Evolutionary conservation across 2,888 invertebrate species (phyloP).

Genomic region (Isoperla grammatica): DNA sequence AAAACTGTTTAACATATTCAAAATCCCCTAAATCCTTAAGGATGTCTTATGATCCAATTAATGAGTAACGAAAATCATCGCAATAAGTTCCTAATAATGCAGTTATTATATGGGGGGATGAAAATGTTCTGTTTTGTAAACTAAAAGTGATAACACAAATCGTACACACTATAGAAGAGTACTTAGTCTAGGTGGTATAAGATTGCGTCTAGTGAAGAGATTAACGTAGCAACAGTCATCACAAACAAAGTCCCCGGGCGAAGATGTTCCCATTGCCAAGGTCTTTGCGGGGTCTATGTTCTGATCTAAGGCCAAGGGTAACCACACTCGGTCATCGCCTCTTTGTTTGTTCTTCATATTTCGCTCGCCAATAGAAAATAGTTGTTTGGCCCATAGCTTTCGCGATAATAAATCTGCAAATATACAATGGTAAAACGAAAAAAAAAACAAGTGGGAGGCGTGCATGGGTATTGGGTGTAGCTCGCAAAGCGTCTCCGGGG

Average conservation of each 20-base stretch:
- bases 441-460: not conserved
- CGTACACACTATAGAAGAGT: too few species aligned
- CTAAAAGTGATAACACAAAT: too few species aligned
- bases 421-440: not conserved
- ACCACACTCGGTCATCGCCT: not conserved
- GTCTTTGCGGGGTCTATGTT: conserved; percentile 5
- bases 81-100: too few species aligned
- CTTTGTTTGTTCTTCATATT: not conserved
- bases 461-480: not conserved
- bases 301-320: conserved; percentile 1
- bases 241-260: not conserved
- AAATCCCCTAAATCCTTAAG: too few species aligned
- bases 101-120: too few species aligned
- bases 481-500: not conserved
- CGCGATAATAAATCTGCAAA: too few species aligned
- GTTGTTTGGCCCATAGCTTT: not conserved
- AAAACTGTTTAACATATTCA: too few species aligned
- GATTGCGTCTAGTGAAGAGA: too few species aligned
- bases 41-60: too few species aligned
- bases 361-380: conserved; percentile 3
- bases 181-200: too few species aligned
- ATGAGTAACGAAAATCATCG: too few species aligned
- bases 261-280: conserved; percentile 5
- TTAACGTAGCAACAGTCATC: not conserved
- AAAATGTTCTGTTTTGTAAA: too few species aligned